Evolutionary conservation across 23 tunicate species (phyloP).

Genomic region (Ascidia mentula): DNA sequence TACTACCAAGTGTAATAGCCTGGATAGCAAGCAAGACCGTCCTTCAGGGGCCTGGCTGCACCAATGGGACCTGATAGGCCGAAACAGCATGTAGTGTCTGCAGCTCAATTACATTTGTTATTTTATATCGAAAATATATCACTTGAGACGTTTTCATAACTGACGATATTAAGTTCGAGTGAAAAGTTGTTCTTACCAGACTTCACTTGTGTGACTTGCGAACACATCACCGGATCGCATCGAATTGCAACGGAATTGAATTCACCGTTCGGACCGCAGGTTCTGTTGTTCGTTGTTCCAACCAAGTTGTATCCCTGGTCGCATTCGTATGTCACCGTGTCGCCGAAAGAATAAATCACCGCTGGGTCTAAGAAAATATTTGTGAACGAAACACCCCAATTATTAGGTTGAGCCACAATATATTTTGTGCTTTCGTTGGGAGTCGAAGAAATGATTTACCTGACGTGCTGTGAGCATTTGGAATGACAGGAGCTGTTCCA

Average conservation of each 20-base stretch:
- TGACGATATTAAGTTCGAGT: no score
- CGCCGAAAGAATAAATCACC: constrained; percentile 38
- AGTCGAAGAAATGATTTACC: constrained; percentile 6
- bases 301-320: constrained; percentile 35
- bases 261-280: constrained; percentile 53
- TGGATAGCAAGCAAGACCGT: no score
- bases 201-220: constrained; percentile 1
- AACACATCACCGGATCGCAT: constrained; percentile 53
- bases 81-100: no score
- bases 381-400: not conserved
- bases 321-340: constrained; percentile 45
- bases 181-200: constrained; percentile 11
- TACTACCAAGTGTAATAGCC: no score
- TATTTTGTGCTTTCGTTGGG: not conserved
- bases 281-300: not conserved
- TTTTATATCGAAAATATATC: no score
- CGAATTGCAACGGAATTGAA: constrained; percentile 18
- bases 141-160: no score
- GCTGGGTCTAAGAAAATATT: constrained; percentile 17
- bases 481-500: constrained; percentile 49
- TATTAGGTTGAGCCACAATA: not conserved
- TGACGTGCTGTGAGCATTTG: constrained; percentile 28
- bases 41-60: no score
- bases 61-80: no score
- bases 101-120: no score